A percentile compares a stretch with the other conserved stretches of the same genome.
These are phyloP conservation scores for Fundulus diaphanus DNA, from an alignment of 2,797 vertebrate species.

Conservation along the genomic window DNA sequence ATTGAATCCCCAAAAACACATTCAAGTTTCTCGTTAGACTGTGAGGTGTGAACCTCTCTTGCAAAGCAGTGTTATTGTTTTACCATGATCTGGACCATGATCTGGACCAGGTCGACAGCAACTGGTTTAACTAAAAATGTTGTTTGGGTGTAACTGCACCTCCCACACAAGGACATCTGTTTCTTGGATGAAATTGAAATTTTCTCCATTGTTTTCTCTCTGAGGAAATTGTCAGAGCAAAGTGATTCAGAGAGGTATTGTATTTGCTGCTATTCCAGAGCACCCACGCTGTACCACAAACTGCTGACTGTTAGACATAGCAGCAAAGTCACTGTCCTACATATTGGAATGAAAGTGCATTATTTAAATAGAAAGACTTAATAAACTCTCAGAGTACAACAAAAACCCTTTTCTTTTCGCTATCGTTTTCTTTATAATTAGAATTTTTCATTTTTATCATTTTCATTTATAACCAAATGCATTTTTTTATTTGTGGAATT, in stretches of 20 bases:
- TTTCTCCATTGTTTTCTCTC: constrained; percentile 28
- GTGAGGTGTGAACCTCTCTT: neutral
- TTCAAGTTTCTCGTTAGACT: neutral
- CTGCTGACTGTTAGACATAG: constrained; percentile 15
- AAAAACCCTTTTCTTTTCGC: neutral
- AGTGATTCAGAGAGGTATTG: constrained; percentile 35
- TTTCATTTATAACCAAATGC: neutral
- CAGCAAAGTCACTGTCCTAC: constrained; percentile 26
- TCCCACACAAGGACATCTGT: constrained; percentile 49
- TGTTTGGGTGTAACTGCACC: constrained; percentile 21
- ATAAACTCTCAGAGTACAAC: neutral
- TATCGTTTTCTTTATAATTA: neutral
- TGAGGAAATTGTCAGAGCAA: constrained; percentile 31
- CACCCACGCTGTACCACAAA: constrained; percentile 27
- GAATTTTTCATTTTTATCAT: neutral
- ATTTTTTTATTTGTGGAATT: neutral
- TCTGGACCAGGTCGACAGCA: constrained; percentile 1
- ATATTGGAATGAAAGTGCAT: constrained; percentile 16
- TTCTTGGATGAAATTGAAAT: constrained; percentile 35
- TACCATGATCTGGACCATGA: no score
- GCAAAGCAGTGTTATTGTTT: neutral
- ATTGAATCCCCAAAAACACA: neutral
- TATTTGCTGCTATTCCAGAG: constrained; percentile 44
- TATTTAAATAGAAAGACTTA: constrained; percentile 16
- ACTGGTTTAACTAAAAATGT: constrained; percentile 5